Conservation (phyloP, 2,113 vertebrate genomes). For the Muntiacus reevesi region DNA sequence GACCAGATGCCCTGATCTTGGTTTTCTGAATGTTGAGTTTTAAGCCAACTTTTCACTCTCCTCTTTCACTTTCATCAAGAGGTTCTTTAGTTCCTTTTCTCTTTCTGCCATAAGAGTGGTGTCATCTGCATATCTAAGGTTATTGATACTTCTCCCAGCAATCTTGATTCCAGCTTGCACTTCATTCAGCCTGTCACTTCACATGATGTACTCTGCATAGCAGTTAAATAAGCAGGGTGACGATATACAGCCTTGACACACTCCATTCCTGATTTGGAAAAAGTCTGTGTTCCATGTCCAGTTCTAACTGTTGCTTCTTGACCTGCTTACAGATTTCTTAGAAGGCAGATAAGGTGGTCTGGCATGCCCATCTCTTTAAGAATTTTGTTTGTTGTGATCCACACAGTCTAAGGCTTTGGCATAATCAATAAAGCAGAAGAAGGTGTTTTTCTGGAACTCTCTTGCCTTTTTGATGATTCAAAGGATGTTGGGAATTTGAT, state of each 20-base stretch:
- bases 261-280: not conserved
- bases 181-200: too few relatives aligned
- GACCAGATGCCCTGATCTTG: too few relatives aligned
- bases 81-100: too few relatives aligned
- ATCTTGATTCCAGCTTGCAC: too few relatives aligned
- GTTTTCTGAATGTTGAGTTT: too few relatives aligned
- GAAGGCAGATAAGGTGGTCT: not conserved
- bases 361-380: not conserved
- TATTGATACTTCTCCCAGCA: too few relatives aligned
- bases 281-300: not conserved
- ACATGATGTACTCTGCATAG: too few relatives aligned
- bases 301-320: not conserved
- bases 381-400: not conserved
- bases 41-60: too few relatives aligned
- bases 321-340: not conserved
- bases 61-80: too few relatives aligned
- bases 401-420: not conserved
- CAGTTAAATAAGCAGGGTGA: not conserved
- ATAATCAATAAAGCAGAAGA: not conserved
- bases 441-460: not conserved
- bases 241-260: not conserved
- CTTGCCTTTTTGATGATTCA: not conserved
- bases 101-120: too few relatives aligned
- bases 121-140: too few relatives aligned
- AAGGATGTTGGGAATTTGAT: not conserved